phyloP scores from a whole-genome alignment of 2,888 invertebrate genomes.

The Trissolcus japonicus region DNA sequence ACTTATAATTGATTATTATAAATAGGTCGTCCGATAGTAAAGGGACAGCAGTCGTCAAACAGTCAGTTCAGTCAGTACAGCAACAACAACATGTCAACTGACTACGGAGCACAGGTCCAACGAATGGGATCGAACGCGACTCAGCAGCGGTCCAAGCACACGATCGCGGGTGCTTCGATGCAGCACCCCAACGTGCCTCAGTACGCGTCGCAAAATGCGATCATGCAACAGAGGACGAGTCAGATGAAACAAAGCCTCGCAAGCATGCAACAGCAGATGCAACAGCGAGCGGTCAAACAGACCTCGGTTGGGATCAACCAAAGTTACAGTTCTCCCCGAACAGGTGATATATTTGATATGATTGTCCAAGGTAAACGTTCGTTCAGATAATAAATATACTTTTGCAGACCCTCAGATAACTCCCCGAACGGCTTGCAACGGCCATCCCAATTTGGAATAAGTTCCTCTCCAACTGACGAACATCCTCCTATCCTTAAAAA shows the following conservation, averaged over 20 bases:
- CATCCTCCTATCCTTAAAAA: neutral
- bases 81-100: conserved; percentile 60
- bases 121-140: conserved; percentile 69
- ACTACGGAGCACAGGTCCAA: conserved; percentile 60
- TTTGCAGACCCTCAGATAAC: conserved; percentile 15
- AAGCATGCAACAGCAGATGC: conserved; percentile 77
- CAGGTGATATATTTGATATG: conserved; percentile 35
- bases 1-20: neutral
- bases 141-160: conserved; percentile 71
- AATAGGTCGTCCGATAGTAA: conserved; percentile 79
- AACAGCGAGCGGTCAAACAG: conserved; percentile 61
- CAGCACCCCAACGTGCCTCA: conserved; percentile 68
- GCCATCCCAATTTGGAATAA: conserved; percentile 20
- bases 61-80: conserved; percentile 69
- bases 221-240: conserved; percentile 72
- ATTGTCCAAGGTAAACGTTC: neutral
- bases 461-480: neutral
- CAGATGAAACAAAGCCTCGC: conserved; percentile 75
- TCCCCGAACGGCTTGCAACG: conserved; percentile 23
- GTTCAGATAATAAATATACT: conserved; percentile 5
- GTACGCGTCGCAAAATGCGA: conserved; percentile 67
- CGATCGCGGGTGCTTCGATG: conserved; percentile 63
- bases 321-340: conserved; percentile 22
- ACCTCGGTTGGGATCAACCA: conserved; percentile 23
- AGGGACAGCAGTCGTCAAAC: conserved; percentile 74